Conservation (phyloP, 2,888 invertebrate genomes). For the Hypena proboscidalis region DNA sequence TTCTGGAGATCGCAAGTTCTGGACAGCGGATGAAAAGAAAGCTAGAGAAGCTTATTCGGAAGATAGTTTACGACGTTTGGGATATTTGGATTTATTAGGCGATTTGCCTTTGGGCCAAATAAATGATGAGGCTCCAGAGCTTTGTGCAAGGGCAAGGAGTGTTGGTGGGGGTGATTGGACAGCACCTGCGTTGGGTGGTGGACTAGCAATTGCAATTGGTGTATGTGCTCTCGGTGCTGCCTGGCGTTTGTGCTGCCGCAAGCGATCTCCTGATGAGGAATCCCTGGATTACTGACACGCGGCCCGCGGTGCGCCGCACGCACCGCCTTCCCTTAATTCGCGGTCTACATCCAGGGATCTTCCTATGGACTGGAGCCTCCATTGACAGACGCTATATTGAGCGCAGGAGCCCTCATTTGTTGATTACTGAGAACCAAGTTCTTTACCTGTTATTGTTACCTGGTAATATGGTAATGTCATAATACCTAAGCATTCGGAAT, state of each 20-base stretch:
- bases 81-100: constrained; percentile 79
- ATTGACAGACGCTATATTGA: constrained; percentile 83
- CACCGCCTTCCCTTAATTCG: constrained; percentile 77
- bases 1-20: constrained; percentile 76
- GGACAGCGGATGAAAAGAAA: constrained; percentile 78
- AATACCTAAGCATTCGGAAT: constrained; percentile 20
- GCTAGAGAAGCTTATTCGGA: constrained; percentile 85
- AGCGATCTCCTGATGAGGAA: constrained; percentile 85
- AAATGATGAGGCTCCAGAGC: constrained; percentile 91
- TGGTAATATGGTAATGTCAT: constrained; percentile 19
- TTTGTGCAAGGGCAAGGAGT: constrained; percentile 86
- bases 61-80: constrained; percentile 86
- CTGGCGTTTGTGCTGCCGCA: constrained; percentile 87
- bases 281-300: constrained; percentile 87
- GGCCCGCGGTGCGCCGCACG: constrained; percentile 80
- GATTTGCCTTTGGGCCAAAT: constrained; percentile 79
- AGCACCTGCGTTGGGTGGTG: constrained; percentile 87
- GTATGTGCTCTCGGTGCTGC: constrained; percentile 84
- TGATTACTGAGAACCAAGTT: constrained; percentile 53
- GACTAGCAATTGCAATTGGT: constrained; percentile 83
- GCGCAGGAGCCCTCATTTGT: constrained; percentile 67
- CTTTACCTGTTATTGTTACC: constrained; percentile 37
- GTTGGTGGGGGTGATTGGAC: constrained; percentile 85
- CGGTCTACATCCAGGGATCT: constrained; percentile 75
- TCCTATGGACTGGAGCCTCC: constrained; percentile 81